A percentile compares a stretch with the other conserved stretches of the same genome.
phyloP scores from a whole-genome alignment of 2,888 invertebrate species.

The Esperia sulphurella region DNA sequence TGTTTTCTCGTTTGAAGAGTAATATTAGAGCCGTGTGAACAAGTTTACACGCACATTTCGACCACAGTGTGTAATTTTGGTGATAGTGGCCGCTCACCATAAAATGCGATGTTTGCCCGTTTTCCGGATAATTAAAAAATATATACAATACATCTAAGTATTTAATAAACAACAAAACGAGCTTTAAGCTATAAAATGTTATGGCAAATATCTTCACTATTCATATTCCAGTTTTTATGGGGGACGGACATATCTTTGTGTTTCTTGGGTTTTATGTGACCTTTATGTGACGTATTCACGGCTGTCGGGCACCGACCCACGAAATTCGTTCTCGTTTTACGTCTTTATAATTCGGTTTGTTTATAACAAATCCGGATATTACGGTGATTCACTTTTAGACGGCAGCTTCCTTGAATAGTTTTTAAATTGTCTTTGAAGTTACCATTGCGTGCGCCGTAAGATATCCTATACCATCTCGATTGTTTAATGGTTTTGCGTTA shows the following conservation, averaged over 20 bases:
- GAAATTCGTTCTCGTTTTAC: conserved; percentile 42
- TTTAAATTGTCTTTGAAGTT: background rate
- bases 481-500: too few species aligned
- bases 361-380: conserved; percentile 12
- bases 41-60: too few species aligned
- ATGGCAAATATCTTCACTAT: conserved; percentile 63
- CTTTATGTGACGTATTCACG: conserved; percentile 44
- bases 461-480: too few species aligned
- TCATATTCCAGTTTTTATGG: conserved; percentile 66
- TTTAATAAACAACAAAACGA: conserved; percentile 55
- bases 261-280: conserved; percentile 62
- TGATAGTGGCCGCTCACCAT: too few species aligned
- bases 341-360: conserved; percentile 44
- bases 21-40: too few species aligned
- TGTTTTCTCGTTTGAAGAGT: too few species aligned
- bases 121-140: too few species aligned
- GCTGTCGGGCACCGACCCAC: conserved; percentile 42
- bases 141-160: conserved; percentile 14
- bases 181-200: conserved; percentile 54
- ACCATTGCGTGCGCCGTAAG: too few species aligned
- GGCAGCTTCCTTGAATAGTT: background rate
- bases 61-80: too few species aligned
- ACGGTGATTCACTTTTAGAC: background rate
- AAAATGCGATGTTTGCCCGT: too few species aligned
- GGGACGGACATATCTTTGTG: conserved; percentile 60